phyloP scores from a whole-genome alignment of 2,797 vertebrate species.

The Xyrichtys novacula region DNA sequence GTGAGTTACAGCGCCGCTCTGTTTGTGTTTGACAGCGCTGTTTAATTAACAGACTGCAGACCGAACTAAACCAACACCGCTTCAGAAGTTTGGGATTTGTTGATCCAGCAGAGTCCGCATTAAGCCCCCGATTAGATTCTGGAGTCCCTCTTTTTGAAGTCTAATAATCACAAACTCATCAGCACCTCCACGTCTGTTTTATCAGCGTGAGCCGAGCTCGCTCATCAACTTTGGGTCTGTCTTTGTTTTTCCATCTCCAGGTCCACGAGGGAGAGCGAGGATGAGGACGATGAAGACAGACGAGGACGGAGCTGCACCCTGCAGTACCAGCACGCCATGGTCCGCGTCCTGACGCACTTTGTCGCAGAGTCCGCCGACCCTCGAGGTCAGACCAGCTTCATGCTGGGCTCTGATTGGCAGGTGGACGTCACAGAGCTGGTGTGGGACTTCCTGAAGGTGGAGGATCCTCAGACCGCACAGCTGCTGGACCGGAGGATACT shows the following conservation, averaged over 20 bases:
- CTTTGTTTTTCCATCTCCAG: constrained; percentile 70
- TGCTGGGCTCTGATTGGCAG: constrained; percentile 94
- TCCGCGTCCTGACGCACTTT: constrained; percentile 94
- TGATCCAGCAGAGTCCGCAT: no score
- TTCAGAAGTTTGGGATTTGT: no score
- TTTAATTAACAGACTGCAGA: constrained; percentile 19
- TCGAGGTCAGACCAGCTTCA: constrained; percentile 86
- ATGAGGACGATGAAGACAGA: constrained; percentile 92
- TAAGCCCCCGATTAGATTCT: no score
- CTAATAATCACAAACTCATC: no score
- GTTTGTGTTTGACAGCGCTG: constrained; percentile 16
- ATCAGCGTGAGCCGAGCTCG: no score
- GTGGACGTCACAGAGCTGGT: constrained; percentile 94
- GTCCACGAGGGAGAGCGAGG: constrained; percentile 90
- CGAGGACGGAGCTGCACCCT: constrained; percentile 90
- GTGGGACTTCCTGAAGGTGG: constrained; percentile 92
- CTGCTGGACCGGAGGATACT: constrained; percentile 89
- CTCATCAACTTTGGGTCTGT: neutral
- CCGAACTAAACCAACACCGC: constrained; percentile 26
- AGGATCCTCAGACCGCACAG: constrained; percentile 88
- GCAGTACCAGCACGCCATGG: constrained; percentile 93
- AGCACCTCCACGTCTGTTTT: no score
- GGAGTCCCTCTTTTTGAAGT: no score
- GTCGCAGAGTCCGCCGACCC: constrained; percentile 88
- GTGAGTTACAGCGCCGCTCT: constrained; percentile 24